These are phyloP conservation scores for Dysmachus trigonus DNA, from an alignment of 2,888 invertebrate species.

Conservation along the genomic window DNA sequence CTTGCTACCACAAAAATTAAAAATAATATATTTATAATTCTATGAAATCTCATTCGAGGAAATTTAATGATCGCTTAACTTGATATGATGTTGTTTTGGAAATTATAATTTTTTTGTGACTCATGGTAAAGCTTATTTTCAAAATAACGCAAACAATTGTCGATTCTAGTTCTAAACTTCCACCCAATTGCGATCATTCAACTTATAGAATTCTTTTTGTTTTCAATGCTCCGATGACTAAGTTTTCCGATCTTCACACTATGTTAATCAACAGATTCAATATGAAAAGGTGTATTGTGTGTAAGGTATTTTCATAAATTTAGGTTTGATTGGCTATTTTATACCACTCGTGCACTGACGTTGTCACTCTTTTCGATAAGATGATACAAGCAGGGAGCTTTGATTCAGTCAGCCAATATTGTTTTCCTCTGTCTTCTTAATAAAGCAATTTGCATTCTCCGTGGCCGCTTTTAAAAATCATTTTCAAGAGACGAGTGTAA, in stretches of 20 bases:
- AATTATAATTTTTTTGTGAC: too few relatives aligned
- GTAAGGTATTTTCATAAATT: not conserved
- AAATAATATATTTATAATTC: too few relatives aligned
- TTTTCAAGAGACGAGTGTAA: not conserved
- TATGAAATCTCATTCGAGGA: too few relatives aligned
- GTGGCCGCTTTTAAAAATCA: not conserved
- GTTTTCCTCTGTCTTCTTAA: not conserved
- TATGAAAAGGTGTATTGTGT: not conserved
- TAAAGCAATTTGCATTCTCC: not conserved
- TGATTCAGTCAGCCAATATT: too few relatives aligned
- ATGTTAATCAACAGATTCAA: not conserved
- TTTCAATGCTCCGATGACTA: not conserved
- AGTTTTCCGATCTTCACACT: not conserved
- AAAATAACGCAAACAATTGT: not conserved
- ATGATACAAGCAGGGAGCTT: too few relatives aligned
- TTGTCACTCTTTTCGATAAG: too few relatives aligned
- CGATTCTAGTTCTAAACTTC: not conserved
- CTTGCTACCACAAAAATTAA: too few relatives aligned
- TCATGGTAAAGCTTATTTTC: not conserved
- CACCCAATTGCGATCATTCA: not conserved
- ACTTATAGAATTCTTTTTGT: not conserved
- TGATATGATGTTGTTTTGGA: too few relatives aligned
- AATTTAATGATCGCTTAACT: too few relatives aligned
- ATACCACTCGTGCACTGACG: too few relatives aligned
- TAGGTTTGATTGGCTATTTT: not conserved